phyloP scores from a whole-genome alignment of 2,888 invertebrate genomes.

The Corbicula japonica region DNA sequence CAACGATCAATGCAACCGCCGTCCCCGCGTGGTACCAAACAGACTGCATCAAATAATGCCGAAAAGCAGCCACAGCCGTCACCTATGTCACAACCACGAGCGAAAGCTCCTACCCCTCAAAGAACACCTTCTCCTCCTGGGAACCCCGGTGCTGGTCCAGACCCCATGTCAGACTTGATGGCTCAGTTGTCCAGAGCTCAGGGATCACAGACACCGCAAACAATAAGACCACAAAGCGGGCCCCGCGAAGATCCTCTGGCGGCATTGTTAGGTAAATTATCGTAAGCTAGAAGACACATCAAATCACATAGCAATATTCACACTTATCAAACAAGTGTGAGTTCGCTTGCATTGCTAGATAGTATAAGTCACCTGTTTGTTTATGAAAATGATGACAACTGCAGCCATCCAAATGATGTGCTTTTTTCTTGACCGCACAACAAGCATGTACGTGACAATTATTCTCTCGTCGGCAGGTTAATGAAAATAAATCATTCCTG shows the following conservation, averaged over 20 bases:
- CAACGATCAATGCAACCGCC: slow-evolving; percentile 18
- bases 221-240: slow-evolving; percentile 4
- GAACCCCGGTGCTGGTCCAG: not conserved
- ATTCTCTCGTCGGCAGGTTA: too few species aligned
- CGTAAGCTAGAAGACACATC: too few species aligned
- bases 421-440: too few species aligned
- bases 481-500: too few species aligned
- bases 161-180: slow-evolving; percentile 15
- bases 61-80: not conserved
- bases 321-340: too few species aligned
- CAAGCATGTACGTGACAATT: too few species aligned
- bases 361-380: too few species aligned
- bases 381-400: too few species aligned
- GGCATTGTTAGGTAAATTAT: slow-evolving; percentile 33
- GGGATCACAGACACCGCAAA: too few species aligned
- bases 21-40: not conserved
- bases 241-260: slow-evolving; percentile 19
- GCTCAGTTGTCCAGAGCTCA: slow-evolving; percentile 9
- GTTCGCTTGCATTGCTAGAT: too few species aligned
- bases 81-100: not conserved
- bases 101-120: not conserved
- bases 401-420: too few species aligned
- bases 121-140: not conserved
- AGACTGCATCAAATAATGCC: slow-evolving; percentile 1
- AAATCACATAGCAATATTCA: too few species aligned